Conservation (phyloP, 2,113 vertebrate species). For the Cardinalis cardinalis region DNA sequence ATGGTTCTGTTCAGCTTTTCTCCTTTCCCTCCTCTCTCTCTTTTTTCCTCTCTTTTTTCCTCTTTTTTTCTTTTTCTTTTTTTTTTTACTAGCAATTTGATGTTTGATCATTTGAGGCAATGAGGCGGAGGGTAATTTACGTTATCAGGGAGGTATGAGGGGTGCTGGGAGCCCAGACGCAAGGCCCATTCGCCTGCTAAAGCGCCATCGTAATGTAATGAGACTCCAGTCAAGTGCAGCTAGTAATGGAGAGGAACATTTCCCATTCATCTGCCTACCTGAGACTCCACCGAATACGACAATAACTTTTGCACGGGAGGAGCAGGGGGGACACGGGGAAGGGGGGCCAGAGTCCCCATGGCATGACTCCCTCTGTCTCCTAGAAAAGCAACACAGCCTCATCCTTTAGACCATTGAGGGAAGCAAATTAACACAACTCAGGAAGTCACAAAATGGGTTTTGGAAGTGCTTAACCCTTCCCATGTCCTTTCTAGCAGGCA, state of each 20-base stretch:
- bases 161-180: conserved; percentile 91
- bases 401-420: neutral
- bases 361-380: conserved; percentile 20
- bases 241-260: conserved; percentile 93
- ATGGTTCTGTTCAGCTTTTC: conserved; percentile 77
- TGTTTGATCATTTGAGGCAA: conserved; percentile 97
- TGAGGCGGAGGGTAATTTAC: conserved; percentile 94
- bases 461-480: neutral
- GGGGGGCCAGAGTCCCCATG: conserved; percentile 10
- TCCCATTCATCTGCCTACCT: conserved; percentile 93
- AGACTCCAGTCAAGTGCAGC: conserved; percentile 90
- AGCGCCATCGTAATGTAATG: conserved; percentile 94
- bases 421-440: neutral
- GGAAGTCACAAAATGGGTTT: neutral
- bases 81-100: conserved; percentile 89
- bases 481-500: neutral
- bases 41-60: conserved; percentile 33
- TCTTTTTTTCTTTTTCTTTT: conserved; percentile 65
- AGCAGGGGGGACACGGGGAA: neutral
- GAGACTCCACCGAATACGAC: conserved; percentile 89
- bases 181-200: conserved; percentile 92
- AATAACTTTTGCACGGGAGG: conserved; percentile 76
- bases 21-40: conserved; percentile 44
- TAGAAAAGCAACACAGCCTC: neutral
- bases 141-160: conserved; percentile 90